Conservation (phyloP, 2,888 invertebrate species). For the Tetragonula carbonaria region DNA sequence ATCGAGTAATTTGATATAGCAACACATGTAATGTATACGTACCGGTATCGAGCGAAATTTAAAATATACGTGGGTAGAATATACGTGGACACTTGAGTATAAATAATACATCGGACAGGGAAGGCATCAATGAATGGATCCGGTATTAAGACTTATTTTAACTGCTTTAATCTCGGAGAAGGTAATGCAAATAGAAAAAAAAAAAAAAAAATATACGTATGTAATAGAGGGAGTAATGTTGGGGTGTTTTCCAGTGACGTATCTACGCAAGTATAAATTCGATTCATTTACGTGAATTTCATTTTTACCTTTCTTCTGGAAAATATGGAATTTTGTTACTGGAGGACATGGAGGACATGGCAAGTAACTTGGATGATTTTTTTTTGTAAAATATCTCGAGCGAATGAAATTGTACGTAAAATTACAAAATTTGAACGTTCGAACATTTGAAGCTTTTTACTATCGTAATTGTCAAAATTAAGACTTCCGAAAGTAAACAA, state of each 20-base stretch:
- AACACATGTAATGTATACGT: neutral
- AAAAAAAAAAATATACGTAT: constrained; percentile 18
- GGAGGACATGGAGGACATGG: neutral
- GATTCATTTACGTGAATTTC: constrained; percentile 10
- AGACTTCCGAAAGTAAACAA: no score
- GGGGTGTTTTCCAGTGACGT: constrained; percentile 60
- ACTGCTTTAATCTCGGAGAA: constrained; percentile 23
- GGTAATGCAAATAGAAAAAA: constrained; percentile 25
- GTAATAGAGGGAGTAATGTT: constrained; percentile 48
- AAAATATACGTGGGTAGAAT: constrained; percentile 9
- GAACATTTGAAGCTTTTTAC: neutral
- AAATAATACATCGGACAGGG: constrained; percentile 8
- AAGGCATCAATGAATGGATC: constrained; percentile 26
- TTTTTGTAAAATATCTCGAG: neutral
- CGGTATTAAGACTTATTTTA: constrained; percentile 34
- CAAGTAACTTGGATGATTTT: neutral
- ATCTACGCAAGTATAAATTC: constrained; percentile 38
- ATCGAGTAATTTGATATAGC: neutral
- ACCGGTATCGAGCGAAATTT: neutral
- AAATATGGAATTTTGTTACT: neutral
- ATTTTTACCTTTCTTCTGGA: neutral
- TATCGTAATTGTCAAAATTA: neutral
- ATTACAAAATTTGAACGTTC: neutral
- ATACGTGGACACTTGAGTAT: constrained; percentile 1
- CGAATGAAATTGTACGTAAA: neutral